phyloP scores from a whole-genome alignment of 2,797 vertebrate species.

The Prunella strophiata region DNA sequence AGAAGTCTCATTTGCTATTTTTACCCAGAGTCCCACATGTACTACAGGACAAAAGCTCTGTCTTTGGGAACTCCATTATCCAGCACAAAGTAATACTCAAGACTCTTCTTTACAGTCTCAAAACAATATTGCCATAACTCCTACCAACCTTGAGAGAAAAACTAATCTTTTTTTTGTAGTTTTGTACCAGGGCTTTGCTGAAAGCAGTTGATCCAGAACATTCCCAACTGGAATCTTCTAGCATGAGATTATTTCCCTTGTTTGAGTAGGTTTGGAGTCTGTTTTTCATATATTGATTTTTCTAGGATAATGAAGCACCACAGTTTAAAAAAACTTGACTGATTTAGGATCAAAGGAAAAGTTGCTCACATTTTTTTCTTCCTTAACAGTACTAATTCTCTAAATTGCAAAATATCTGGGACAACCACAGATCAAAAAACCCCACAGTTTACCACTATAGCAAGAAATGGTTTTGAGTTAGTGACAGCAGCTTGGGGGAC shows the following conservation, averaged over 20 bases:
- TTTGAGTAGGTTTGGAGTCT: background rate
- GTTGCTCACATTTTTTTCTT: background rate
- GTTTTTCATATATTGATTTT: background rate
- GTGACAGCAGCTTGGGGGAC: background rate
- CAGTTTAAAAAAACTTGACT: background rate
- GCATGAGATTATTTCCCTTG: background rate
- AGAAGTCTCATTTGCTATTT: background rate
- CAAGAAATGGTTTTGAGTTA: background rate
- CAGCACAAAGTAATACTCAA: background rate
- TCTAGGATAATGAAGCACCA: accelerated
- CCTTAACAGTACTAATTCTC: background rate
- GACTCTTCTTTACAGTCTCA: background rate
- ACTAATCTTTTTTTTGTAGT: background rate
- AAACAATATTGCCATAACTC: background rate
- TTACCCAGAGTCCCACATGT: background rate
- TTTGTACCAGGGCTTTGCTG: background rate
- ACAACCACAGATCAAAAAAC: background rate
- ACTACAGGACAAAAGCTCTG: background rate
- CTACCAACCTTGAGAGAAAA: background rate
- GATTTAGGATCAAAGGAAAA: background rate
- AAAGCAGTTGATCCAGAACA: background rate
- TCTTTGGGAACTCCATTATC: background rate
- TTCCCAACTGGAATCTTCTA: background rate
- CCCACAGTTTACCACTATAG: background rate
- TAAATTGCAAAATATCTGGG: background rate